Percentiles rank a stretch among this genome's conserved stretches.
Conservation (phyloP, 1,140 invertebrate genomes). For the Atta texana region DNA sequence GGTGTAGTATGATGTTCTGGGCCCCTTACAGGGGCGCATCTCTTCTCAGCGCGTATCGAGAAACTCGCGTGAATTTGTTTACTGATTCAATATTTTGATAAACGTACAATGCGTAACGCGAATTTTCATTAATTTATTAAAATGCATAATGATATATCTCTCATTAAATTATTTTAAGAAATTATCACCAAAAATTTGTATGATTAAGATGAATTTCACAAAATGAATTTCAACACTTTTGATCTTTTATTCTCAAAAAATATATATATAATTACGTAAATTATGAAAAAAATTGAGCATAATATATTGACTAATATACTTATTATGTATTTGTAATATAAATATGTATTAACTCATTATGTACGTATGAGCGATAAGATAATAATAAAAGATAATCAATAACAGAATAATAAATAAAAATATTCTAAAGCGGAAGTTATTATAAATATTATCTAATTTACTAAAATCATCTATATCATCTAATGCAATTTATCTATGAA, state of each 20-base stretch:
- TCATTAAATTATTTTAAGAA: not conserved
- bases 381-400: not conserved
- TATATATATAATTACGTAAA: not conserved
- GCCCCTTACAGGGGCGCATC: constrained; percentile 57
- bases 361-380: not conserved
- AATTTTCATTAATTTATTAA: not conserved
- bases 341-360: constrained; percentile 3
- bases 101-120: not conserved
- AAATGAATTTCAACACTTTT: not conserved
- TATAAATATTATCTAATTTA: not conserved
- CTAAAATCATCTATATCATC: no score
- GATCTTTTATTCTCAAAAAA: not conserved
- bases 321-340: not conserved
- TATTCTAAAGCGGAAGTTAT: not conserved
- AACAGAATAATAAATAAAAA: not conserved
- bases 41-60: no score
- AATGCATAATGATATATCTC: not conserved
- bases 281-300: not conserved
- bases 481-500: not conserved
- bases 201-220: not conserved
- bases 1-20: constrained; percentile 5
- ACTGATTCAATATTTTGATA: not conserved
- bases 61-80: not conserved
- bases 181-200: not conserved
- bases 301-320: not conserved